phyloP scores from a whole-genome alignment of 1,140 invertebrate species.

The Coboldia fuscipes region DNA sequence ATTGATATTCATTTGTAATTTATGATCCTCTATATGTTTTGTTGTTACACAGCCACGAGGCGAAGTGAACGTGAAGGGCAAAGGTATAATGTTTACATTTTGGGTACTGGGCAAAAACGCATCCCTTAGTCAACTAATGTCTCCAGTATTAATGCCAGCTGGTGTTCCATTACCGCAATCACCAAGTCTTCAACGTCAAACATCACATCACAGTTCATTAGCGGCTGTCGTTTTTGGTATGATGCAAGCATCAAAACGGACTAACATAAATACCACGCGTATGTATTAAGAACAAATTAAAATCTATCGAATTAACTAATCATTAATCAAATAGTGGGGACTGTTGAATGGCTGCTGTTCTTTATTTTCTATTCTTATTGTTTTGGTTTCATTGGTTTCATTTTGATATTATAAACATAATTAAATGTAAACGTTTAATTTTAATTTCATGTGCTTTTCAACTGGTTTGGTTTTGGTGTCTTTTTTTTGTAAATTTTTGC shows the following conservation, averaged over 20 bases:
- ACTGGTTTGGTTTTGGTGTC: too few relatives aligned
- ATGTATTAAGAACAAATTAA: slow-evolving; percentile 6
- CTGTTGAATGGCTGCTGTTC: neutral
- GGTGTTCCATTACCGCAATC: slow-evolving; percentile 15
- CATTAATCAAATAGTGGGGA: neutral
- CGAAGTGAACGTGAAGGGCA: slow-evolving; percentile 75
- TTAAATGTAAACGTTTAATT: too few relatives aligned
- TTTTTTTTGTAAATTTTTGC: too few relatives aligned
- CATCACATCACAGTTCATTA: slow-evolving; percentile 51
- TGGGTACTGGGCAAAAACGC: slow-evolving; percentile 50
- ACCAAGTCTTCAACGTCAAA: slow-evolving; percentile 32
- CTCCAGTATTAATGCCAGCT: slow-evolving; percentile 15
- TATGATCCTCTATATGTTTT: slow-evolving; percentile 40
- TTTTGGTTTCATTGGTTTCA: too few relatives aligned
- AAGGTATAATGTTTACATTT: slow-evolving; percentile 87
- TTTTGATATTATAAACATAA: too few relatives aligned
- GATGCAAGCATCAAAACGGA: slow-evolving; percentile 48
- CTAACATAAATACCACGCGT: slow-evolving; percentile 28
- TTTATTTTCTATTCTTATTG: neutral
- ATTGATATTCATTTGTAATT: slow-evolving; percentile 4
- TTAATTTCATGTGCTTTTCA: too few relatives aligned
- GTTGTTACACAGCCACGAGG: slow-evolving; percentile 57
- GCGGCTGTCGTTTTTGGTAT: slow-evolving; percentile 76
- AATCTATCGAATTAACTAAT: neutral
- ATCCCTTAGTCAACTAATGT: slow-evolving; percentile 21